Evolutionary conservation across 1,140 invertebrate genomes (phyloP).

Genomic region (Centruroides sculpturatus): DNA sequence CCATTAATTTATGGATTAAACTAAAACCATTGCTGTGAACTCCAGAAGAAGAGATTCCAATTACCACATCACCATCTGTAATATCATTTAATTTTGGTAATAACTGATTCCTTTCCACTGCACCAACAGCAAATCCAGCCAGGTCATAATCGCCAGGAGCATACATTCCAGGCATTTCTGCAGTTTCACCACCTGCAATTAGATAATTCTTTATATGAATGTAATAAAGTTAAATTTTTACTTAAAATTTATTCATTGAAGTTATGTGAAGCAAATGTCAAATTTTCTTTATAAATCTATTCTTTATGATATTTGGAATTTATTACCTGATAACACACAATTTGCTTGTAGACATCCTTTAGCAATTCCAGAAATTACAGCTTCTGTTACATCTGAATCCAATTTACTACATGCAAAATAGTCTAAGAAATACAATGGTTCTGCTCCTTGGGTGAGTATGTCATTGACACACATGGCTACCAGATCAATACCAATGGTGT

Average conservation of each 20-base stretch:
- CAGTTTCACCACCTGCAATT: conserved; percentile 71
- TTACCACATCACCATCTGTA: conserved; percentile 56
- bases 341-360: conserved; percentile 71
- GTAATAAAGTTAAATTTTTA: neutral
- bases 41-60: conserved; percentile 75
- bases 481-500: conserved; percentile 82
- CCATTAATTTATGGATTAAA: conserved; percentile 71
- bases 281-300: too few relatives aligned
- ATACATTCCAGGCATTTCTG: conserved; percentile 94
- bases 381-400: conserved; percentile 52
- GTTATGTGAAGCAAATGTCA: too few relatives aligned
- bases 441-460: conserved; percentile 82
- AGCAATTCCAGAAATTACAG: conserved; percentile 69
- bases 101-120: conserved; percentile 57
- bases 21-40: conserved; percentile 95
- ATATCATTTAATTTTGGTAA: conserved; percentile 59
- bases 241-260: too few relatives aligned
- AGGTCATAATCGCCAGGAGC: conserved; percentile 73
- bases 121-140: conserved; percentile 88
- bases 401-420: conserved; percentile 87
- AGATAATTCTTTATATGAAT: conserved; percentile 1
- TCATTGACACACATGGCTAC: conserved; percentile 99
- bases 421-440: conserved; percentile 89
- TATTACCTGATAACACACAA: conserved; percentile 69
- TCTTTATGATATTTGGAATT: too few relatives aligned